These are phyloP conservation scores for Thymallus thymallus DNA, from an alignment of 2,113 vertebrate species.

Conservation along the genomic window DNA sequence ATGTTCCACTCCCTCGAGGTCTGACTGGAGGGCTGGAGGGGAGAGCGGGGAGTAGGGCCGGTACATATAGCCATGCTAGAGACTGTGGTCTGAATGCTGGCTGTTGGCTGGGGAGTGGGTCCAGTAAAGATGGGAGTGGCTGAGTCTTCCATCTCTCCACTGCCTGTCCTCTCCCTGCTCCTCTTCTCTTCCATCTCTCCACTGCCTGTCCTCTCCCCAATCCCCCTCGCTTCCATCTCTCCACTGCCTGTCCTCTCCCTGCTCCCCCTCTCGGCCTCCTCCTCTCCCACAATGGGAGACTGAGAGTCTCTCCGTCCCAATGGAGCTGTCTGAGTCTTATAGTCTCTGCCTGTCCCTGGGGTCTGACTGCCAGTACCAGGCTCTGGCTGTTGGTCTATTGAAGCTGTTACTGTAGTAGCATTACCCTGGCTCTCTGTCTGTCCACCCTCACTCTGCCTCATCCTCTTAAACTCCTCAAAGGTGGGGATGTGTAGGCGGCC, in stretches of 20 bases:
- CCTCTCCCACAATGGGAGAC: not conserved
- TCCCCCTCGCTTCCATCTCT: not conserved
- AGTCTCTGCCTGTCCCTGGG: not conserved
- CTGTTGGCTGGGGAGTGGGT: conserved; percentile 67
- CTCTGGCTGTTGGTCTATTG: no score
- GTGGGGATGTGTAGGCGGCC: conserved; percentile 81
- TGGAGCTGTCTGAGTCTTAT: not conserved
- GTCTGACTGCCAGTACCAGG: not conserved
- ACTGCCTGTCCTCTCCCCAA: not conserved
- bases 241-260: no score
- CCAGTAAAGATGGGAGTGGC: conserved; percentile 75
- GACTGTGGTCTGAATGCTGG: not conserved
- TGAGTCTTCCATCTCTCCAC: not conserved
- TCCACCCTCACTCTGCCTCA: conserved; percentile 74
- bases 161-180: no score
- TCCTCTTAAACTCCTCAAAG: conserved; percentile 88
- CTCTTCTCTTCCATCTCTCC: conserved; percentile 10
- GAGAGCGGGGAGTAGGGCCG: conserved; percentile 78
- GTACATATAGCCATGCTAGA: conserved; percentile 69
- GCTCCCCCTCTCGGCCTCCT: conserved; percentile 1
- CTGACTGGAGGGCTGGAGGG: conserved; percentile 63
- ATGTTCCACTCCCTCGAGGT: not conserved
- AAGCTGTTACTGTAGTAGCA: not conserved
- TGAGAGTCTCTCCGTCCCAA: not conserved
- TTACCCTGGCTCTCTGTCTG: not conserved